These are phyloP conservation scores for Nomada ruficornis DNA, from an alignment of 2,888 invertebrate species.

Conservation along the genomic window DNA sequence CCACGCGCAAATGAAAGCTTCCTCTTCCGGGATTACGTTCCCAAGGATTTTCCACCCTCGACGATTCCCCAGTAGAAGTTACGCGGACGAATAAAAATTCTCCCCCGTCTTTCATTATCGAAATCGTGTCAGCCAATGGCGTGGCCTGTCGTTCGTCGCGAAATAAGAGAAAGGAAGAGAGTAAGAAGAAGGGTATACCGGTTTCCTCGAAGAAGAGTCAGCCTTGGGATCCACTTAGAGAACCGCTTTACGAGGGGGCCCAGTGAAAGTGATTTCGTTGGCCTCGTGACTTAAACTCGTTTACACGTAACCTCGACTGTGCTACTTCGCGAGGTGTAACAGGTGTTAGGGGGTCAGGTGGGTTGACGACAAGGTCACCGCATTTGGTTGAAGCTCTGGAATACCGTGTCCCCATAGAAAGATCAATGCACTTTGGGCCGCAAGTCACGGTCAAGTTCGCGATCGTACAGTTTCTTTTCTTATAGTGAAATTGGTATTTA, in stretches of 20 bases:
- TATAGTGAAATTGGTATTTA: not conserved
- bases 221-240: constrained; percentile 56
- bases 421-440: constrained; percentile 48
- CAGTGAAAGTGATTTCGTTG: constrained; percentile 73
- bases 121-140: not conserved
- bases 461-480: not conserved
- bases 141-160: not conserved
- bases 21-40: constrained; percentile 21
- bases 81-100: constrained; percentile 3
- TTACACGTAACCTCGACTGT: constrained; percentile 78
- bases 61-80: constrained; percentile 7
- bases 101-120: constrained; percentile 24
- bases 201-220: constrained; percentile 58
- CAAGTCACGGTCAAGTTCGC: constrained; percentile 54
- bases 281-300: constrained; percentile 76
- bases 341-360: constrained; percentile 73
- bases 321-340: constrained; percentile 70
- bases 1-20: constrained; percentile 9
- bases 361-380: constrained; percentile 74
- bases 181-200: constrained; percentile 41
- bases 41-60: not conserved
- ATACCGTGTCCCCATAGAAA: not conserved
- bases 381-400: constrained; percentile 39
- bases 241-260: constrained; percentile 41
- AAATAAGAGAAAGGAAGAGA: constrained; percentile 1